Evolutionary conservation across 2,888 invertebrate species (phyloP).

Genomic region (Limnephilus lunatus): DNA sequence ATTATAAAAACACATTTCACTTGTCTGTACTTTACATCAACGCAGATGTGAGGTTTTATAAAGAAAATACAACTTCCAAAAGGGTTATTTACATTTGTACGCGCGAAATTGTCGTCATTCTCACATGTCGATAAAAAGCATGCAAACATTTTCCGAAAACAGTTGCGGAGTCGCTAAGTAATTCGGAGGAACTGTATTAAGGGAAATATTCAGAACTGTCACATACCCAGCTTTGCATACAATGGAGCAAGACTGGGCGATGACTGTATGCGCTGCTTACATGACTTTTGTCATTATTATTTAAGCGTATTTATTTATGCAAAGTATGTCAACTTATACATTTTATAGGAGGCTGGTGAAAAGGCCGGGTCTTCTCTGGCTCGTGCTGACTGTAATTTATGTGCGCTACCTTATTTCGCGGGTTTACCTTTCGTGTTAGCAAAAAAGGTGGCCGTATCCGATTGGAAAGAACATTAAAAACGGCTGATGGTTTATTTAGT

Average conservation of each 20-base stretch:
- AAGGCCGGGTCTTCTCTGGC: conserved; percentile 15
- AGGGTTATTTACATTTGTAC: neutral
- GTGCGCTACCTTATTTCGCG: conserved; percentile 54
- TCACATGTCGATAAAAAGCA: conserved; percentile 10
- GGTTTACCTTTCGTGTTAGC: conserved; percentile 50
- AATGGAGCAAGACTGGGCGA: conserved; percentile 44
- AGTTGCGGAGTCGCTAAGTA: conserved; percentile 37
- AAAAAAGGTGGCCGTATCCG: conserved; percentile 29
- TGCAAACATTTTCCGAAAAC: conserved; percentile 31
- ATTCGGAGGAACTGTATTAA: conserved; percentile 45
- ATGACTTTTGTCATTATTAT: conserved; percentile 61
- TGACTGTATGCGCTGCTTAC: conserved; percentile 42
- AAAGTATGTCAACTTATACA: conserved; percentile 49
- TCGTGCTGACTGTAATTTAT: conserved; percentile 48
- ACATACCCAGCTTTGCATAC: conserved; percentile 55
- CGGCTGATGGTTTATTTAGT: conserved; percentile 10
- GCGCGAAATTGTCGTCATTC: neutral
- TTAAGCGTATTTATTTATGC: conserved; percentile 60
- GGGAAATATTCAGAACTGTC: conserved; percentile 49
- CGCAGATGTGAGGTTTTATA: neutral
- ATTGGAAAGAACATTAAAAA: neutral
- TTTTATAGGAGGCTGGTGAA: conserved; percentile 14
- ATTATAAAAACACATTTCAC: neutral
- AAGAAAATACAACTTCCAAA: neutral
- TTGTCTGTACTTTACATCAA: neutral